phyloP scores from a whole-genome alignment of 2,113 vertebrate species.

The Okapia johnstoni region DNA sequence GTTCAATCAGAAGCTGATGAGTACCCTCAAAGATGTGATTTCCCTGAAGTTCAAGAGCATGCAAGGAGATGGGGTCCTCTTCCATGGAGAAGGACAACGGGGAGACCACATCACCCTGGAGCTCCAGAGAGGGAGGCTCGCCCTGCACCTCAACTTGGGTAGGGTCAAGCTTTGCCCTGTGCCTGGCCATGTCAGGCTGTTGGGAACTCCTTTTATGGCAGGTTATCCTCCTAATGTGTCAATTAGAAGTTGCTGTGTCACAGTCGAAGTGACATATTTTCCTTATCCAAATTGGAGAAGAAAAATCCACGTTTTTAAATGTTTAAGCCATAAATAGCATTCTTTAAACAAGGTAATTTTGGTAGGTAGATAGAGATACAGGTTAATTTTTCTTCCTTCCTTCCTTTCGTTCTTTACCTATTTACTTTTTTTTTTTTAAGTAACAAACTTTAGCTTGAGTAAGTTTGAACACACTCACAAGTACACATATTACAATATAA shows the following conservation, averaged over 20 bases:
- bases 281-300: neutral
- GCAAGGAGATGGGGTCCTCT: constrained; percentile 92
- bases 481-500: neutral
- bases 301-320: neutral
- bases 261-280: neutral
- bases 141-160: constrained; percentile 94
- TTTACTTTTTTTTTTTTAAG: neutral
- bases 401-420: neutral
- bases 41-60: constrained; percentile 97
- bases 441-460: neutral
- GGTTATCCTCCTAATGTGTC: too few species aligned
- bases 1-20: constrained; percentile 98
- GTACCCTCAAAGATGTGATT: constrained; percentile 97
- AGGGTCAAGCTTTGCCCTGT: constrained; percentile 30
- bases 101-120: constrained; percentile 97
- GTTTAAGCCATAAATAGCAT: neutral
- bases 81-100: constrained; percentile 96
- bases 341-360: neutral
- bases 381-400: neutral
- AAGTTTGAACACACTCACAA: neutral
- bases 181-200: rapidly evolving
- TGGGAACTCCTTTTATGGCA: neutral
- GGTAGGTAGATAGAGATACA: neutral
- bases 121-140: constrained; percentile 90
- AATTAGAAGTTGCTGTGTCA: neutral